Conservation (phyloP, 2,113 vertebrate species). For the Todiramphus chloris region DNA sequence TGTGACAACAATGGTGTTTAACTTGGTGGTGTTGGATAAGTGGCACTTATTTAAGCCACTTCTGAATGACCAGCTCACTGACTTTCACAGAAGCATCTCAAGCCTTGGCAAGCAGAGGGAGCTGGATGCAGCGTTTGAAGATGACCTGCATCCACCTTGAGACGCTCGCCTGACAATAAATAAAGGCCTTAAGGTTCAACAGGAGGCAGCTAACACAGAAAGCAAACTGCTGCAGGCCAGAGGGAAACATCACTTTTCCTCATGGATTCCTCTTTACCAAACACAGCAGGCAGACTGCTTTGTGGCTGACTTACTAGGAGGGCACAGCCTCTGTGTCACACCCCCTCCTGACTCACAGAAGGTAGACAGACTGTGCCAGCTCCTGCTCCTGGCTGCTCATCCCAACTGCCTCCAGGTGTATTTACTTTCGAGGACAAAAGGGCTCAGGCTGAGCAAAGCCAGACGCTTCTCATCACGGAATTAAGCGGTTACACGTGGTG, state of each 20-base stretch:
- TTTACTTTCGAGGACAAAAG: neutral
- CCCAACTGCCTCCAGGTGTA: neutral
- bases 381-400: neutral
- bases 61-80: neutral
- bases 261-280: neutral
- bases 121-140: neutral
- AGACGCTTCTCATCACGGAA: rapidly evolving
- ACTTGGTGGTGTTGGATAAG: neutral
- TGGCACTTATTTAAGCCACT: neutral
- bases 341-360: rapidly evolving
- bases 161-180: rapidly evolving
- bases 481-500: rapidly evolving
- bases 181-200: neutral
- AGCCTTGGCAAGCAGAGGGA: neutral
- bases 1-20: rapidly evolving
- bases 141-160: neutral
- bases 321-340: neutral
- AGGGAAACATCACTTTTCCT: neutral
- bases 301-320: neutral
- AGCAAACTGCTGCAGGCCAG: neutral
- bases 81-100: neutral
- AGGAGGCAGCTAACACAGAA: neutral
- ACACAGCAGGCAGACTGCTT: neutral
- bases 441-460: rapidly evolving
- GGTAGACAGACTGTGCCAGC: neutral